These are phyloP conservation scores for Sinhomidia bicolor DNA, from an alignment of 2,888 invertebrate genomes.

Conservation along the genomic window DNA sequence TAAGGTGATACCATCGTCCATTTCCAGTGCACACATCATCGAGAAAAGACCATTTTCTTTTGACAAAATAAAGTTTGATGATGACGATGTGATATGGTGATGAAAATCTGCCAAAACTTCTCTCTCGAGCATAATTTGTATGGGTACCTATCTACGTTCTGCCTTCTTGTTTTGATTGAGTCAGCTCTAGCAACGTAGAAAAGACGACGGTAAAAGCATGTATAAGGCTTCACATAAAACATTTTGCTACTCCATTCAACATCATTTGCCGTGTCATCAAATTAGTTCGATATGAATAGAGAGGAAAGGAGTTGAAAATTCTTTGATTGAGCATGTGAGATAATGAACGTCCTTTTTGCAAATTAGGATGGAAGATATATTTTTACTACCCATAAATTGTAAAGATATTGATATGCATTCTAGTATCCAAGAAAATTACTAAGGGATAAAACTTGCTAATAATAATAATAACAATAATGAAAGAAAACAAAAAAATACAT, in stretches of 20 bases:
- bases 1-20: background rate
- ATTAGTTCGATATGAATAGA: background rate
- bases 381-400: background rate
- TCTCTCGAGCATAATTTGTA: background rate
- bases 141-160: background rate
- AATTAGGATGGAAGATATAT: background rate
- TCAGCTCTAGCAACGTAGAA: background rate
- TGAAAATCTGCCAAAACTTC: background rate
- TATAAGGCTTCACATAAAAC: no score
- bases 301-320: no score
- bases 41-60: background rate
- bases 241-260: slow-evolving; percentile 7
- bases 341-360: background rate
- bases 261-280: slow-evolving; percentile 23
- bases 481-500: background rate
- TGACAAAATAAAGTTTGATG: background rate
- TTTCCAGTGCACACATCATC: background rate
- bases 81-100: background rate
- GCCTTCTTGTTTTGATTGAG: no score
- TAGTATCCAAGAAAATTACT: background rate
- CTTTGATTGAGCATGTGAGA: background rate
- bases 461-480: background rate
- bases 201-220: no score
- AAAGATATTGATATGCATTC: background rate
- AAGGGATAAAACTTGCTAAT: background rate